Conservation (phyloP, 2,797 vertebrate species). For the Scarus forsteni region DNA sequence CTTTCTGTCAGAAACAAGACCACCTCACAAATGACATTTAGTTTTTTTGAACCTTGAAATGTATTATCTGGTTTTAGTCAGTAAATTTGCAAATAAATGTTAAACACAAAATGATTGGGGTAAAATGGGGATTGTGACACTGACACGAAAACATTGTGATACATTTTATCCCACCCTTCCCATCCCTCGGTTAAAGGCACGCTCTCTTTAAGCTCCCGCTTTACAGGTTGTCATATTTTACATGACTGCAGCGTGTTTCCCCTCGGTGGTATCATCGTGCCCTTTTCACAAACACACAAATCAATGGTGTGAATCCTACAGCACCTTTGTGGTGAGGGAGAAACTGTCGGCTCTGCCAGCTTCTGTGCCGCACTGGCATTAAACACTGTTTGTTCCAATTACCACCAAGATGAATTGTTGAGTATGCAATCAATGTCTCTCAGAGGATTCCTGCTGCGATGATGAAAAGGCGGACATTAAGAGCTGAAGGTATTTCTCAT, state of each 20-base stretch:
- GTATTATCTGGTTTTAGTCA: too few species aligned
- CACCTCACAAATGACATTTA: too few species aligned
- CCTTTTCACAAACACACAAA: conserved; percentile 23
- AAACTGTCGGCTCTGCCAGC: conserved; percentile 32
- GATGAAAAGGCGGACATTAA: conserved; percentile 59
- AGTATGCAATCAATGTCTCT: conserved; percentile 60
- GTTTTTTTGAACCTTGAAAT: too few species aligned
- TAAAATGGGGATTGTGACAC: too few species aligned
- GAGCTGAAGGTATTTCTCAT: conserved; percentile 54
- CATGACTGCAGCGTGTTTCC: background rate
- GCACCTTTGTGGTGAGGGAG: conserved; percentile 24
- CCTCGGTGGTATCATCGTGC: background rate
- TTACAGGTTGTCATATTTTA: background rate
- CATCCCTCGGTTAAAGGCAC: background rate
- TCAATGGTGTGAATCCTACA: conserved; percentile 15
- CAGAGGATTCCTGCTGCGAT: conserved; percentile 58
- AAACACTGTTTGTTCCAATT: conserved; percentile 67
- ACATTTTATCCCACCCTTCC: background rate
- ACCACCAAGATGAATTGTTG: conserved; percentile 57
- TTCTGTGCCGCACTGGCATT: conserved; percentile 52
- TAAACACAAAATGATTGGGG: too few species aligned
- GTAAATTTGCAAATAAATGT: too few species aligned
- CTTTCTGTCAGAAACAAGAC: too few species aligned
- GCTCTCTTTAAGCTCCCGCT: background rate
- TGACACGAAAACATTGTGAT: too few species aligned